These are phyloP conservation scores for Stegophylla sp. DNA, from an alignment of 2,888 invertebrate species.

Conservation along the genomic window DNA sequence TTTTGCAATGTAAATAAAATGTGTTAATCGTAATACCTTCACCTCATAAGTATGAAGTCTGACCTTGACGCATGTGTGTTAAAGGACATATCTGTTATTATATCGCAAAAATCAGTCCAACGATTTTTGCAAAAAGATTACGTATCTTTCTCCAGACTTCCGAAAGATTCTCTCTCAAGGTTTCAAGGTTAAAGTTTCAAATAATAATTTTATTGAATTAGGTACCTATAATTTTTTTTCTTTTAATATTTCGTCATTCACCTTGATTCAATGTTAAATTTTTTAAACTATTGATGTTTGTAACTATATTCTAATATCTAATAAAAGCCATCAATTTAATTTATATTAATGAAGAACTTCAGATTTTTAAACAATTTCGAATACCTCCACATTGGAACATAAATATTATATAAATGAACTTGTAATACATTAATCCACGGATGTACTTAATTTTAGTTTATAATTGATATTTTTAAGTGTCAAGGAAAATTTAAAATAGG, in stretches of 20 bases:
- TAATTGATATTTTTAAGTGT: too few species aligned
- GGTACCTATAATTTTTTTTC: too few species aligned
- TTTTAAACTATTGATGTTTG: not conserved
- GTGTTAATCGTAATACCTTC: conserved; percentile 38
- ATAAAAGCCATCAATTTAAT: not conserved
- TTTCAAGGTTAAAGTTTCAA: conserved; percentile 33
- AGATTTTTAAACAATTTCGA: too few species aligned
- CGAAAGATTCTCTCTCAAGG: conserved; percentile 51
- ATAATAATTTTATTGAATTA: conserved; percentile 7
- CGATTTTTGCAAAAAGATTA: conserved; percentile 25
- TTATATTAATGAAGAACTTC: too few species aligned
- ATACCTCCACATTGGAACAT: too few species aligned
- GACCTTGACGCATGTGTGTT: conserved; percentile 14
- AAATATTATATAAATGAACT: too few species aligned
- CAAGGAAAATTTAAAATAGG: too few species aligned
- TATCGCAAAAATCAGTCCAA: conserved; percentile 8
- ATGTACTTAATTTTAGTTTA: too few species aligned
- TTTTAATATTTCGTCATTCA: conserved; percentile 17
- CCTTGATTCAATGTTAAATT: conserved; percentile 19
- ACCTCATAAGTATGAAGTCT: conserved; percentile 25
- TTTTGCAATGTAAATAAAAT: conserved; percentile 14
- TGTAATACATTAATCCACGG: too few species aligned
- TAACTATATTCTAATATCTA: not conserved
- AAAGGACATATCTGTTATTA: conserved; percentile 44
- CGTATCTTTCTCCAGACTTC: conserved; percentile 48